Conservation (phyloP, 1,140 invertebrate species). For the Saccostrea glomerata region DNA sequence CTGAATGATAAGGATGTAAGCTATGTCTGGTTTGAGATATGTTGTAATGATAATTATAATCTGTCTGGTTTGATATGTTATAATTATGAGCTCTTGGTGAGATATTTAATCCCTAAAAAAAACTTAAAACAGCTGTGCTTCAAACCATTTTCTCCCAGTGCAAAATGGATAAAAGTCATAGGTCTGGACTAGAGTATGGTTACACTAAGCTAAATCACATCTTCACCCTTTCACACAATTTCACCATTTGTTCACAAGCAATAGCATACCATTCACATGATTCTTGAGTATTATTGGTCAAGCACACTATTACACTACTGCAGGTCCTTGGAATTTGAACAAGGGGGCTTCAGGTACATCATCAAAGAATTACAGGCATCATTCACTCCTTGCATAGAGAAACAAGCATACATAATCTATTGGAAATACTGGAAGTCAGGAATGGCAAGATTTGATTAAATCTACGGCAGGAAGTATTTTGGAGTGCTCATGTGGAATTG, state of each 20-base stretch:
- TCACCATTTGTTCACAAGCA: not conserved
- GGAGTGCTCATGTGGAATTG: slow-evolving; percentile 78
- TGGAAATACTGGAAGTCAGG: not conserved
- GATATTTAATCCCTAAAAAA: no score
- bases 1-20: no score
- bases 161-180: no score
- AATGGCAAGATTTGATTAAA: not conserved
- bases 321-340: no score
- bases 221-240: not conserved
- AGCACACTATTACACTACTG: not conserved
- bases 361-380: not conserved
- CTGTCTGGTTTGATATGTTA: no score
- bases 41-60: no score
- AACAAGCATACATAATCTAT: not conserved
- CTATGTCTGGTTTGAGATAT: no score
- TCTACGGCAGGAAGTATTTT: slow-evolving; percentile 76
- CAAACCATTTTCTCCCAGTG: no score
- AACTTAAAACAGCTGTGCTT: no score
- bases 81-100: no score
- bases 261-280: not conserved
- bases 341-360: not conserved
- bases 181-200: no score
- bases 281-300: not conserved
- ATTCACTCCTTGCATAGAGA: not conserved
- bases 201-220: not conserved